Percentiles rank a stretch among this genome's conserved stretches.
Conservation (phyloP, 2,113 vertebrate species). For the Elgaria multicarinata region DNA sequence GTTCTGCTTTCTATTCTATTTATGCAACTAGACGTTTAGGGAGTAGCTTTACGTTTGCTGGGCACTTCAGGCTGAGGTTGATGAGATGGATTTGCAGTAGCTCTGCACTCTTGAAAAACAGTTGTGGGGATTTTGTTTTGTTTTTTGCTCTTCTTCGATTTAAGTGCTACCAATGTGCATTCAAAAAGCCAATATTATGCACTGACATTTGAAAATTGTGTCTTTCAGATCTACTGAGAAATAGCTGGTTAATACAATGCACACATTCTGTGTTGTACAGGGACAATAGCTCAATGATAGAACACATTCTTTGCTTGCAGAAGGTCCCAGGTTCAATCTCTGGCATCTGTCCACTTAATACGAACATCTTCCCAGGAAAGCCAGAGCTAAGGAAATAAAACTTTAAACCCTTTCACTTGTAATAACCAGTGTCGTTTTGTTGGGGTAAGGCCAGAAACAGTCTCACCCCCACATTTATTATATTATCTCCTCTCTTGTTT, state of each 20-base stretch:
- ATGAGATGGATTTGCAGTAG: background rate
- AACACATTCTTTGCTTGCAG: background rate
- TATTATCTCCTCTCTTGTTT: background rate
- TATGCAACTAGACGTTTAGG: background rate
- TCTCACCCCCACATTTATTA: background rate
- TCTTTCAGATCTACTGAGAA: background rate
- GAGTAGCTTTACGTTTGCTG: background rate
- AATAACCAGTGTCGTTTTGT: background rate
- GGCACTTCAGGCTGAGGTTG: background rate
- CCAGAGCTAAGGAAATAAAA: background rate
- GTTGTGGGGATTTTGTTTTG: background rate
- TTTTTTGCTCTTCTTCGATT: background rate
- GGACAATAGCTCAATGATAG: background rate
- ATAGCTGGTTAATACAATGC: background rate
- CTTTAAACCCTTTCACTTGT: background rate
- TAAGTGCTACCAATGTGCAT: background rate
- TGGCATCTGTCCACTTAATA: background rate
- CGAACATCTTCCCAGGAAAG: background rate
- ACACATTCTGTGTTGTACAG: background rate
- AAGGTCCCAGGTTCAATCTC: background rate
- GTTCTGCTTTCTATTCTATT: conserved; percentile 13
- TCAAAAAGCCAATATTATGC: background rate
- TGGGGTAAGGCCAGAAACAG: background rate
- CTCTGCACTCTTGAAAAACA: background rate
- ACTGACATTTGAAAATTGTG: background rate